Evolutionary conservation across 2,888 invertebrate genomes (phyloP), one percentile per base, ranked within the genome.

Genomic region (Philhelius pedissequus): DNA sequence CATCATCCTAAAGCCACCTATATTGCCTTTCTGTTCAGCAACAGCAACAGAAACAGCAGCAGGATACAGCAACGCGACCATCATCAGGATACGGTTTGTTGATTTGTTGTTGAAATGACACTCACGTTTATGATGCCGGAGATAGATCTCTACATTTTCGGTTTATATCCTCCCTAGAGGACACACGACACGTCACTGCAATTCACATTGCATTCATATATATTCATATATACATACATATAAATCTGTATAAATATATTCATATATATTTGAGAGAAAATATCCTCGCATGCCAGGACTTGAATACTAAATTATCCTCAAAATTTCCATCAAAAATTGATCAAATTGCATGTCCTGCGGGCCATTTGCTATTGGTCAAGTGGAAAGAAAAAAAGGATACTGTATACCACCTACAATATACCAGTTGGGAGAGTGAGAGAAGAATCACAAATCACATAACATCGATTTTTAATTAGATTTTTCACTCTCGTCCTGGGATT

Each of bases 381-480:
- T 48, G 45, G 32, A 64, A 48, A 48, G 30, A 64, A 64, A 64
- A n/a, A 64, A 64, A 52, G 11, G 18, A 56, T 13, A 50, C 9
- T 45, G 2, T 45, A 68, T 2, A 11, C 9, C n/a, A n/a, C n/a
- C n/a, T n/a, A n/a, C n/a, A n/a, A n/a, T n/a, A n/a, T n/a, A n/a
- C n/a, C n/a, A n/a, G n/a, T n/a, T 38, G 15, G 22, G 38, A 71
- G 48, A 13, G 30, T 9, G 11, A 20, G 45, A 15, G 60, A 60
- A 27, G 62, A 81, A 70, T 81, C 81, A 77, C 71, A 82, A 77
- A 82, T 82, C 81, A 76, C 81, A 81, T 76, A 77, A 71, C 71
- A 82, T 82, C 66, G 81, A 82, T 82, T 77, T 82, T 77, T 82
- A 82, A 82, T 82, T 76, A 76, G 81, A 82, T 82, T 82, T 81